Conservation (phyloP, 2,888 invertebrate genomes). For the Ophion slaviceki region DNA sequence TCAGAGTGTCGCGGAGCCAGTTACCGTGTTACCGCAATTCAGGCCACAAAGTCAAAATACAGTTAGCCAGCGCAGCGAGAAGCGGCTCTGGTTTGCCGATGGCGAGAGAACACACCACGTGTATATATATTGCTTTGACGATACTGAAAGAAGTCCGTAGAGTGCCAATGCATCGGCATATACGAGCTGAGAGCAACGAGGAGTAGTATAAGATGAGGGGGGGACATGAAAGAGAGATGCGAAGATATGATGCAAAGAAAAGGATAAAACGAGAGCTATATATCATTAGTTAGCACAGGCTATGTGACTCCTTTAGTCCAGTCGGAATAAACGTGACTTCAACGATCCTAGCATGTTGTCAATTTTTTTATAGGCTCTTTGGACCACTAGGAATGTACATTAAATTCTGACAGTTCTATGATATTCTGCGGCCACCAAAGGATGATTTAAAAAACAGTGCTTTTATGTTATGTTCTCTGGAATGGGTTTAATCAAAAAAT, state of each 20-base stretch:
- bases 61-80: slow-evolving; percentile 80
- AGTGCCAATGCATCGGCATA: slow-evolving; percentile 56
- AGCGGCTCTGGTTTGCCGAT: slow-evolving; percentile 69
- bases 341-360: too few relatives aligned
- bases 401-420: too few relatives aligned
- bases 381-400: too few relatives aligned
- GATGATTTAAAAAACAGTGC: too few relatives aligned
- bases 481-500: too few relatives aligned
- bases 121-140: slow-evolving; percentile 55
- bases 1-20: slow-evolving; percentile 83
- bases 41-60: slow-evolving; percentile 84
- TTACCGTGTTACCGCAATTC: slow-evolving; percentile 84
- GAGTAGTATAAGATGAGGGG: slow-evolving; percentile 24
- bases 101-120: slow-evolving; percentile 46
- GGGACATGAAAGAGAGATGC: slow-evolving; percentile 40
- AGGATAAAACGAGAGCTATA: slow-evolving; percentile 24
- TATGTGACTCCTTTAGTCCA: too few relatives aligned
- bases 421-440: too few relatives aligned
- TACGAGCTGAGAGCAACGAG: slow-evolving; percentile 20
- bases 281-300: background rate
- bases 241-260: slow-evolving; percentile 33
- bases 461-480: too few relatives aligned
- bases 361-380: too few relatives aligned
- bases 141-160: slow-evolving; percentile 53
- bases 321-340: too few relatives aligned